Conservation (phyloP, 2,113 vertebrate genomes). For the Equus quagga region DNA sequence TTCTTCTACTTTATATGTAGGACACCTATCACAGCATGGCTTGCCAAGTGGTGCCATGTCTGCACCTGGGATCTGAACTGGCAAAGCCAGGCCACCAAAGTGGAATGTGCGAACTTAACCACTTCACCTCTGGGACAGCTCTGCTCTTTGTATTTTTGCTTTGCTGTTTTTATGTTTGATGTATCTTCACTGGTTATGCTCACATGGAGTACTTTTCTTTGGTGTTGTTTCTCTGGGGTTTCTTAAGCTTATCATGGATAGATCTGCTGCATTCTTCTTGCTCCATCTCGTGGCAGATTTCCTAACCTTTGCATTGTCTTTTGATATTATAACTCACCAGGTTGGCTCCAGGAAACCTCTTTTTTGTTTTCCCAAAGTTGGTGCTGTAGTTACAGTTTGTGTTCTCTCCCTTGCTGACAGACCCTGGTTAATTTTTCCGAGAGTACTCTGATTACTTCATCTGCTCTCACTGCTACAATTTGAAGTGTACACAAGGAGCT, state of each 20-base stretch:
- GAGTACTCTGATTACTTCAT: not conserved
- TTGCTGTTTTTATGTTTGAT: not conserved
- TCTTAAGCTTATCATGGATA: not conserved
- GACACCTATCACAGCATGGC: no score
- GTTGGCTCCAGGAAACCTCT: not conserved
- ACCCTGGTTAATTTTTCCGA: not conserved
- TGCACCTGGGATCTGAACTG: no score
- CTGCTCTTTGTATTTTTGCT: not conserved
- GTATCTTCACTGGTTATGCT: not conserved
- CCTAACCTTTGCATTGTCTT: not conserved
- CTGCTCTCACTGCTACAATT: not conserved
- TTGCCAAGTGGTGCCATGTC: no score
- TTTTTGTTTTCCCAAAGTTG: not conserved
- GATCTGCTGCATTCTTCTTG: not conserved
- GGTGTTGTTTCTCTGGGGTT: not conserved
- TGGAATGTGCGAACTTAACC: no score
- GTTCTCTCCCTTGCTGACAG: not conserved
- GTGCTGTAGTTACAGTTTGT: not conserved
- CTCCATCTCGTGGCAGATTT: not conserved
- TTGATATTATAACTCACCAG: not conserved
- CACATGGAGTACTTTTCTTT: not conserved
- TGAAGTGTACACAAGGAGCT: not conserved
- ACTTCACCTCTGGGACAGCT: no score
- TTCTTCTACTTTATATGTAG: no score
- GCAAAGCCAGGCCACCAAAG: no score